A percentile compares a stretch with the other conserved stretches of the same genome.
phyloP scores from a whole-genome alignment of 2,797 vertebrate species.

The Podarcis lilfordi region DNA sequence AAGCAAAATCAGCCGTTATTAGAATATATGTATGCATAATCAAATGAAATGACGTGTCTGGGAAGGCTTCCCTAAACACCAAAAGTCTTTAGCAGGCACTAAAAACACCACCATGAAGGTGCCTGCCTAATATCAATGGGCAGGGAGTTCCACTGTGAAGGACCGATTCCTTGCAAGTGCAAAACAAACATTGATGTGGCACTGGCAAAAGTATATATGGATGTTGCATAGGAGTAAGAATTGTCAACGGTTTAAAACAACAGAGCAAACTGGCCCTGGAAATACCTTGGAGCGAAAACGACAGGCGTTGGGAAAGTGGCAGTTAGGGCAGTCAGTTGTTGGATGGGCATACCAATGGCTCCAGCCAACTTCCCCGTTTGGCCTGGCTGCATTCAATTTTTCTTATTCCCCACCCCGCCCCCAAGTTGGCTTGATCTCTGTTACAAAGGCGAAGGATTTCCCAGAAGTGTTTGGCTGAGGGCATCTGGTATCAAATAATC shows the following conservation, averaged over 20 bases:
- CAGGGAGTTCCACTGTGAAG: too few relatives aligned
- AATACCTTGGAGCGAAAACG: not conserved
- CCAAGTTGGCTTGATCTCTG: not conserved
- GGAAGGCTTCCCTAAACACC: too few relatives aligned
- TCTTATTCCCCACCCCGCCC: too few relatives aligned
- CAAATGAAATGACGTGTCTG: too few relatives aligned
- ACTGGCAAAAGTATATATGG: not conserved
- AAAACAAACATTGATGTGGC: not conserved
- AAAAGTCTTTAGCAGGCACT: too few relatives aligned
- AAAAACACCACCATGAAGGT: too few relatives aligned
- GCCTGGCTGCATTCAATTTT: accelerated
- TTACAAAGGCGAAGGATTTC: not conserved
- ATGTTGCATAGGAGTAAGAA: not conserved
- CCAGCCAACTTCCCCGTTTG: not conserved
- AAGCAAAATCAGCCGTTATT: too few relatives aligned
- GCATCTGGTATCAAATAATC: not conserved
- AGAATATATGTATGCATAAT: too few relatives aligned
- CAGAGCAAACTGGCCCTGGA: not conserved
- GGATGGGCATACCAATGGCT: not conserved
- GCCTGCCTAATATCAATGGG: too few relatives aligned
- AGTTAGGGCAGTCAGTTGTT: not conserved
- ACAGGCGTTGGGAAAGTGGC: not conserved
- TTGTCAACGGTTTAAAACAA: not conserved
- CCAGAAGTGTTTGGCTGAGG: not conserved
- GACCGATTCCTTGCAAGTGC: too few relatives aligned